phyloP scores from a whole-genome alignment of 2,888 invertebrate species.

The Drosophila recens region DNA sequence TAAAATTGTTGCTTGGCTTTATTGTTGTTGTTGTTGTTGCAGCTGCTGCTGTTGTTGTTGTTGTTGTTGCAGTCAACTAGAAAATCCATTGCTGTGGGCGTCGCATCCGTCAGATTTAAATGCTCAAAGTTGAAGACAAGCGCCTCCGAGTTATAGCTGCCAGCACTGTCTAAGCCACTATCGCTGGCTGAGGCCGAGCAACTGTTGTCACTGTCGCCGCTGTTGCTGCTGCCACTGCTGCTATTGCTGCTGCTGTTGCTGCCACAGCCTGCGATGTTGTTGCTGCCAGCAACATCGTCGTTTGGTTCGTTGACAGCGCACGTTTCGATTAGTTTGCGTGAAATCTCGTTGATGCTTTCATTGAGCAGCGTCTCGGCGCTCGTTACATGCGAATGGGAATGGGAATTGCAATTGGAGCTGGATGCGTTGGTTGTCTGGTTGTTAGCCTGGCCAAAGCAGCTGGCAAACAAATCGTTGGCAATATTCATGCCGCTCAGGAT shows the following conservation, averaged over 20 bases:
- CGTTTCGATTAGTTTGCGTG: conserved; percentile 85
- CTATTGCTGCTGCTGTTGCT: conserved; percentile 6
- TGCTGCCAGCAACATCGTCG: neutral
- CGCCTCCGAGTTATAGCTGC: conserved; percentile 80
- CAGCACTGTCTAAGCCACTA: conserved; percentile 81
- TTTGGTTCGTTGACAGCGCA: conserved; percentile 78
- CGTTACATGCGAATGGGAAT: conserved; percentile 3
- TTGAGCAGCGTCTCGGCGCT: conserved; percentile 81
- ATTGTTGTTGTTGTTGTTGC: conserved; percentile 36
- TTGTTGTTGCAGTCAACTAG: conserved; percentile 78
- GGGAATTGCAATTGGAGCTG: too few relatives aligned
- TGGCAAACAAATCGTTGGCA: conserved; percentile 82
- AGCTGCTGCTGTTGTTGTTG: conserved; percentile 44
- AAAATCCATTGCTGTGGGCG: conserved; percentile 78
- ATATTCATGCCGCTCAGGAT: conserved; percentile 84
- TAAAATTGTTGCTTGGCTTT: conserved; percentile 70
- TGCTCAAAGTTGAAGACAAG: conserved; percentile 84
- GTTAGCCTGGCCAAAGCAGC: conserved; percentile 58
- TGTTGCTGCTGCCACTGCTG: neutral
- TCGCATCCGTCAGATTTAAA: conserved; percentile 78
- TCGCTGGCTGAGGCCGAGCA: conserved; percentile 72
- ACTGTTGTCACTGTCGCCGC: conserved; percentile 49
- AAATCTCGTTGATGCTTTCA: conserved; percentile 85
- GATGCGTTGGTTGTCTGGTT: neutral
- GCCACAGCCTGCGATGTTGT: neutral